Percentiles rank a stretch among this genome's conserved stretches.
phyloP scores from a whole-genome alignment of 2,888 invertebrate species.

The Ichneumon xanthorius region DNA sequence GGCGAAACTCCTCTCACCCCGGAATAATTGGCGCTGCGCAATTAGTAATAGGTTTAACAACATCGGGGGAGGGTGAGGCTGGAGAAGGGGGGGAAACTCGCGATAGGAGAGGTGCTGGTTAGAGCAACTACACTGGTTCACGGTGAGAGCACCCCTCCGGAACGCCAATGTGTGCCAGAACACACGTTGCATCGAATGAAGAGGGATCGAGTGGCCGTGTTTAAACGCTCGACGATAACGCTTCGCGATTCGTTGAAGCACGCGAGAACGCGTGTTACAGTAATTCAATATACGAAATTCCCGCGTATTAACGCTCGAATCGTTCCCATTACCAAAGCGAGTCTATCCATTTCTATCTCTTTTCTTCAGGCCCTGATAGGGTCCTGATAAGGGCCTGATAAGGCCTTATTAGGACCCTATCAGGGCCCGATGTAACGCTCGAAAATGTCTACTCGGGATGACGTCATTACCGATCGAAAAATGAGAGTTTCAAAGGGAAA shows the following conservation, averaged over 20 bases:
- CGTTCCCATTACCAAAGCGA: not conserved
- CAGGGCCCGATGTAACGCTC: too few species aligned
- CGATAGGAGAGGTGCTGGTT: not conserved
- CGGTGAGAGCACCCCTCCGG: not conserved
- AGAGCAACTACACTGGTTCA: constrained; percentile 11
- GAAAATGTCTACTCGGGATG: too few species aligned
- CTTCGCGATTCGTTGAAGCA: constrained; percentile 21
- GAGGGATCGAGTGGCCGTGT: not conserved
- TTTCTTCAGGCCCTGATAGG: too few species aligned
- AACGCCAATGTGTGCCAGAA: constrained; percentile 5
- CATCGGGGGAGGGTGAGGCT: not conserved
- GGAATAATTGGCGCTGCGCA: constrained; percentile 35
- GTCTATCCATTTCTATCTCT: not conserved
- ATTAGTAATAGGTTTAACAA: constrained; percentile 53
- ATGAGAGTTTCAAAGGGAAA: too few species aligned
- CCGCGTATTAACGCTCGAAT: constrained; percentile 18
- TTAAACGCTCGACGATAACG: constrained; percentile 27
- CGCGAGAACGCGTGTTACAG: constrained; percentile 8
- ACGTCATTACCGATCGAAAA: too few species aligned
- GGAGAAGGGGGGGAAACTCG: not conserved
- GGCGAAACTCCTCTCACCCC: constrained; percentile 12
- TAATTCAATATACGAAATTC: constrained; percentile 47
- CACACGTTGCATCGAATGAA: constrained; percentile 7
- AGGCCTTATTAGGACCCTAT: too few species aligned
- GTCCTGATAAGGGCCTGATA: too few species aligned